Percentiles rank a stretch among this genome's conserved stretches.
These are phyloP conservation scores for Ophioninae sp. DNA, from an alignment of 2,888 invertebrate genomes.

Conservation along the genomic window DNA sequence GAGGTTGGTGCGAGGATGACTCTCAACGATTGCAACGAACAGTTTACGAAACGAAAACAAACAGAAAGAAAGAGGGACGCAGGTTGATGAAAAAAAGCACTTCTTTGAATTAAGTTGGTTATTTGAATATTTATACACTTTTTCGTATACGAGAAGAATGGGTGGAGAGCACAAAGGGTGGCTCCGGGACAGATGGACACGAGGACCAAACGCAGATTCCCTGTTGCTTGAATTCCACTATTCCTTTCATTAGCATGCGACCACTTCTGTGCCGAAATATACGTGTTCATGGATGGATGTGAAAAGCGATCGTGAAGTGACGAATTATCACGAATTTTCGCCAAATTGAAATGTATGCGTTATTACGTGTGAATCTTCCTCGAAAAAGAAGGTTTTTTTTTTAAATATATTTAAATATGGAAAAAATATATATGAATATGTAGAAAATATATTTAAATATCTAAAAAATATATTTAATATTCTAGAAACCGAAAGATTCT, in stretches of 20 bases:
- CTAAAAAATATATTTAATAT: too few relatives aligned
- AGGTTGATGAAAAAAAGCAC: constrained; percentile 59
- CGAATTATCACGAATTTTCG: constrained; percentile 34
- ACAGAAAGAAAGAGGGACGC: constrained; percentile 13
- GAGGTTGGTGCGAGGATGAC: background rate
- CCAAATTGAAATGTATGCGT: constrained; percentile 14
- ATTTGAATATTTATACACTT: constrained; percentile 67
- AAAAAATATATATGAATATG: too few relatives aligned
- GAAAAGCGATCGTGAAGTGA: constrained; percentile 33
- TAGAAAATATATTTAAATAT: too few relatives aligned
- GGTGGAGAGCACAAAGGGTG: background rate
- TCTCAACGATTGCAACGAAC: constrained; percentile 10
- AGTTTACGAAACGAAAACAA: constrained; percentile 28
- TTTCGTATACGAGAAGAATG: constrained; percentile 27
- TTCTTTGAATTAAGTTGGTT: constrained; percentile 69
- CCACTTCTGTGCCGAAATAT: constrained; percentile 31
- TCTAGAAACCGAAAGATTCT: too few relatives aligned
- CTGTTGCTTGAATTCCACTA: constrained; percentile 59
- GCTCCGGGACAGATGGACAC: background rate
- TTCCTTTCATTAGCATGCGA: constrained; percentile 60
- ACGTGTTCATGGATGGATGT: background rate
- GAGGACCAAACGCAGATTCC: constrained; percentile 34
- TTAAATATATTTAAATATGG: background rate
- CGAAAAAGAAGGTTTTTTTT: background rate
- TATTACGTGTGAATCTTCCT: background rate